These are phyloP conservation scores for Ficedula albicollis DNA, from an alignment of 2,797 vertebrate species.

Conservation along the genomic window DNA sequence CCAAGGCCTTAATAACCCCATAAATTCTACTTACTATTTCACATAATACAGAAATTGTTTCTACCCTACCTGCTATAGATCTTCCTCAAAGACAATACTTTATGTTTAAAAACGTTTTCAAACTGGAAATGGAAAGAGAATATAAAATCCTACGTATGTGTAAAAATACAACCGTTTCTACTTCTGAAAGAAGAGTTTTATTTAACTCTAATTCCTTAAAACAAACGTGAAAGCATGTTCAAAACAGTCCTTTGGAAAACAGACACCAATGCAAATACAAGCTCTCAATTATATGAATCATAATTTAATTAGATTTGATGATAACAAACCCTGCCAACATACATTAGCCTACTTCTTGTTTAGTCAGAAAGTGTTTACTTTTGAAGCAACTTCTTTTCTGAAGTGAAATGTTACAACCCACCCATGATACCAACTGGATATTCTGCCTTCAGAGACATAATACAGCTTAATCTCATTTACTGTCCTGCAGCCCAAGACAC, in stretches of 20 bases:
- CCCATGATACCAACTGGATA: background rate
- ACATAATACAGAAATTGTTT: background rate
- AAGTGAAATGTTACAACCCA: background rate
- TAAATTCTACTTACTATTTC: slow-evolving; percentile 23
- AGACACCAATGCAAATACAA: background rate
- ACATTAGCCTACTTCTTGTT: background rate
- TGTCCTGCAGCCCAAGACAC: slow-evolving; percentile 18
- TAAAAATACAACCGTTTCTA: background rate
- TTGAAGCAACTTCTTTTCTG: background rate
- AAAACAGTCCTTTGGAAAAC: background rate
- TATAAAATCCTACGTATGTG: background rate
- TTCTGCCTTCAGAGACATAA: slow-evolving; percentile 14
- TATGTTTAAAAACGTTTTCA: background rate
- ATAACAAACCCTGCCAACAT: background rate
- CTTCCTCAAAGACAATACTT: background rate
- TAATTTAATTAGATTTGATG: slow-evolving; percentile 29
- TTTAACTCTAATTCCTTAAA: background rate
- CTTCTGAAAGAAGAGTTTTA: background rate
- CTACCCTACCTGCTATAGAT: background rate
- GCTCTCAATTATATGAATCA: slow-evolving; percentile 4
- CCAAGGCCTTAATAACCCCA: slow-evolving; percentile 26
- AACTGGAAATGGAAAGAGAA: background rate
- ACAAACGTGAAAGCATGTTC: background rate
- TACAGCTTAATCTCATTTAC: slow-evolving; percentile 44
- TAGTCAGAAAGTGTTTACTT: slow-evolving; percentile 24